Base-by-base conservation (phyloP, 2,888 invertebrate species). In the Lampropteryx suffumata region DNA sequence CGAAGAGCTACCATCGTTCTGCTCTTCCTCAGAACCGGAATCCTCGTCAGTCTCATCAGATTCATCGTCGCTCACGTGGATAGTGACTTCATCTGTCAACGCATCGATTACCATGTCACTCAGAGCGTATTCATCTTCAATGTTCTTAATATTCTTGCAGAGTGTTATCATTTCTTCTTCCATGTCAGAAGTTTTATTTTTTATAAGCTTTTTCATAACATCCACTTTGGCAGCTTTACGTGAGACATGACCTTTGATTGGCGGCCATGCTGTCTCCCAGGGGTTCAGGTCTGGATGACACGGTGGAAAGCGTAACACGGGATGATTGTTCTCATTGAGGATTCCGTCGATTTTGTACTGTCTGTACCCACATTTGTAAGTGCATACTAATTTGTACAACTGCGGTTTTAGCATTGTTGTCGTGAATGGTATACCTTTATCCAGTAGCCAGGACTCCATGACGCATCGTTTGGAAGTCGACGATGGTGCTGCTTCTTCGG, bases 361-460 rank as follows among this genome's bases (percentile, higher is more conserved):
- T 28, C 26, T 46, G 12, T 32, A 37, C n/a, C 37, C 32, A 10
- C 29, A 34, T 47, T 47, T 45, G 27, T 52, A 34, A n/a, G 41
- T 34, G 11, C 34, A 11, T 8, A 73, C 60, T 64, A 73, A 82
- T 78, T 64, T 56, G 64, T 58, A 33, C 8, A 40, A 10, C 12
- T 39, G 39, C 1, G 40, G 47, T 32, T 51, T 47, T 4, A 55
- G 26, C 40, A 47, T 48, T 26, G 35, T 42, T 8, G 28, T n/a
- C 32, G 32, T 39, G n/a, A 17, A 45, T 5, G 41, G 39, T 27
- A 53, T 48, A 5, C 43, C 44, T n/a, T 53, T 53, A 4, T 48
- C 36, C 0, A 12, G 12, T 0, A 53, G 44, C 53, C 53, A 53
- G 1, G 53, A n/a, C 41, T 53, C 48, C 53, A 53, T 48, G 4